Percentiles rank a stretch among this genome's conserved stretches.
phyloP scores from a whole-genome alignment of 2,888 invertebrate genomes.

The Alloplasta piceator region DNA sequence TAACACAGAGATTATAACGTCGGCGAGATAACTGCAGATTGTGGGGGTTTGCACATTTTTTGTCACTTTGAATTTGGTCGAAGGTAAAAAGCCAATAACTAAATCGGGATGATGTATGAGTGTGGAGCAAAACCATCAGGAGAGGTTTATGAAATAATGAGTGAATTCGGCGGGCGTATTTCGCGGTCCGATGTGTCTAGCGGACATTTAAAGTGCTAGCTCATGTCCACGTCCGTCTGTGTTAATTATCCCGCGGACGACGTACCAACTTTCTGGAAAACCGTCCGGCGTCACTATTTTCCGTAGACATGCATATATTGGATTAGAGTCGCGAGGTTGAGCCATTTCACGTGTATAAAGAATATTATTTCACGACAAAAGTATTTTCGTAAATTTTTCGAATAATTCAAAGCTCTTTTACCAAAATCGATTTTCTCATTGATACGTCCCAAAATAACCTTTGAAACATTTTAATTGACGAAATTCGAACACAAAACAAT shows the following conservation, averaged over 20 bases:
- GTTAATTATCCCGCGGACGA: constrained; percentile 76
- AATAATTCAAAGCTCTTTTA: too few relatives aligned
- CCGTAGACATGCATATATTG: constrained; percentile 40
- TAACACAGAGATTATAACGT: too few relatives aligned
- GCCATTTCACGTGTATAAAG: too few relatives aligned
- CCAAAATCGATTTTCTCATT: too few relatives aligned
- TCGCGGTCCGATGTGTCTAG: constrained; percentile 68
- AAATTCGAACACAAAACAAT: too few relatives aligned
- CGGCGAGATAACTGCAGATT: neutral
- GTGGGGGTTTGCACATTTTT: constrained; percentile 14
- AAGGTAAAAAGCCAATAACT: constrained; percentile 48
- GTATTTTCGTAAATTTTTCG: too few relatives aligned
- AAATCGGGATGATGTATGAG: constrained; percentile 54
- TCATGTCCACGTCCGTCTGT: constrained; percentile 79
- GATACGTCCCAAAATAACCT: too few relatives aligned
- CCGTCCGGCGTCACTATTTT: constrained; percentile 55
- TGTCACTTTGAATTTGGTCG: constrained; percentile 29
- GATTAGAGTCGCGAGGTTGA: too few relatives aligned
- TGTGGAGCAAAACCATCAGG: constrained; percentile 30
- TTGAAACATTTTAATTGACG: too few relatives aligned
- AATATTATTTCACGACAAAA: too few relatives aligned
- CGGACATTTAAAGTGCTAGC: constrained; percentile 80
- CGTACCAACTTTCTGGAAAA: constrained; percentile 42
- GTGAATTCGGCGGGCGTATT: constrained; percentile 70
- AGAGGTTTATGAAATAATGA: constrained; percentile 77